Evolutionary conservation across 2,888 invertebrate species (phyloP), one percentile per base, ranked within the genome.

Genomic region (Mactromeris polynyma): DNA sequence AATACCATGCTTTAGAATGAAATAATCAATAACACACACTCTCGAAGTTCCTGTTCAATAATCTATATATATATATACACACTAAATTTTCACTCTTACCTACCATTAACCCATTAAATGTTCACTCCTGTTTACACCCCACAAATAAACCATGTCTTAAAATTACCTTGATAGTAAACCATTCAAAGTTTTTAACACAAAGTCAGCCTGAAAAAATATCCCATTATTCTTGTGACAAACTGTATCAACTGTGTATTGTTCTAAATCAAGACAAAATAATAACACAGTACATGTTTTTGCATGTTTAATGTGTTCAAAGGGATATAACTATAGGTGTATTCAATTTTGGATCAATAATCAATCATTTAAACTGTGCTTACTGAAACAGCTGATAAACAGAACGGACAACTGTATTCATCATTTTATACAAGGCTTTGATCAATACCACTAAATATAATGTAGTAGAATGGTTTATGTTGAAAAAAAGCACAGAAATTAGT

Each of bases 251-350:
- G 11, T 21, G 58, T 26, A 64, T 64, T 64, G 58, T 64, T 64
- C 26, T 64, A 46, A 64, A 64, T 64, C 58, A n/a, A 64, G 3
- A 4, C 21, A 26, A 64, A 6, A 54, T 21, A 54, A 54, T 21
- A 4, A 21, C 40, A n/a, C 51, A 6, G 36, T 77, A 77, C 83
- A 83, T 83, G 83, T 83, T 83, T 33, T 77, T 77, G 83, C 83
- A 83, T 77, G 83, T 83, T 77, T n/a, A 9, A 77, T 46, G 21
- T 69, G 69, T 38, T 77, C 77, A 46, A 83, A 46, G 83, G 83
- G 83, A 26, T 42, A 83, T 46, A 83, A 83, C 83, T 51, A 21
- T 26, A 46, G 31, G 33, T 83, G 77, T 69, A 83, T 83, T 83
- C 19, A 40, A 77, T 73, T 21, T 40, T 38, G n/a, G 58, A 83